These are phyloP conservation scores for Brachirus orientalis DNA, from an alignment of 2,113 vertebrate species.

Conservation along the genomic window DNA sequence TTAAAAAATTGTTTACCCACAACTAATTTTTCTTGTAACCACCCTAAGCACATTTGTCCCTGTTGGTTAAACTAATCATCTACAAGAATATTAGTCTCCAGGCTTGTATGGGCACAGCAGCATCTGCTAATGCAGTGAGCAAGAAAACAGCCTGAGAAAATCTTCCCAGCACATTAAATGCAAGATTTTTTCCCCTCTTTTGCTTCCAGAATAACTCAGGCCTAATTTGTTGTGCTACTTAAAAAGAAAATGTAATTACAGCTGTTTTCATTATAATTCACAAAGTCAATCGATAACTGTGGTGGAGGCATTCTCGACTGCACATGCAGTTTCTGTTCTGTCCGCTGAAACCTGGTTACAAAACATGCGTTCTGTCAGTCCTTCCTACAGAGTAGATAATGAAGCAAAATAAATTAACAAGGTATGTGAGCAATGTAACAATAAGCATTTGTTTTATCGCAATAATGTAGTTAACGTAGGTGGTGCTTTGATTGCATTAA, in stretches of 20 bases:
- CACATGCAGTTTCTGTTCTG: constrained; percentile 42
- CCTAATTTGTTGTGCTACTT: constrained; percentile 75
- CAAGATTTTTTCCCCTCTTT: constrained; percentile 2
- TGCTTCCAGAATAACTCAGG: constrained; percentile 62
- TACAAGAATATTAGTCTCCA: constrained; percentile 73
- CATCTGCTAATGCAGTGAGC: constrained; percentile 74
- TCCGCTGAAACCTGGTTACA: constrained; percentile 31
- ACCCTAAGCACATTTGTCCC: constrained; percentile 65
- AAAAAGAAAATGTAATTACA: constrained; percentile 75
- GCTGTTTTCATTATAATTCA: constrained; percentile 71
- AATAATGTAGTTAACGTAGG: not conserved
- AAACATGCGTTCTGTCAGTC: constrained; percentile 17
- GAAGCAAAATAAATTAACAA: not conserved
- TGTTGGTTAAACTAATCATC: constrained; percentile 78
- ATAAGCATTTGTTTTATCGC: not conserved
- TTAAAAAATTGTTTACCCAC: constrained; percentile 54
- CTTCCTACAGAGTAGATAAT: constrained; percentile 19
- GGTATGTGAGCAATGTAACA: constrained; percentile 22
- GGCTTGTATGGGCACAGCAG: constrained; percentile 65
- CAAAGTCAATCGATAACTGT: constrained; percentile 66
- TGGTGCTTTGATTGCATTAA: constrained; percentile 1
- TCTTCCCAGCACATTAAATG: constrained; percentile 60
- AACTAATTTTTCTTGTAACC: constrained; percentile 54
- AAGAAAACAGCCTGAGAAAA: constrained; percentile 71
- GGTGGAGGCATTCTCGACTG: constrained; percentile 49